phyloP scores from a whole-genome alignment of 2,888 invertebrate species.

The Drosophila barbarae region DNA sequence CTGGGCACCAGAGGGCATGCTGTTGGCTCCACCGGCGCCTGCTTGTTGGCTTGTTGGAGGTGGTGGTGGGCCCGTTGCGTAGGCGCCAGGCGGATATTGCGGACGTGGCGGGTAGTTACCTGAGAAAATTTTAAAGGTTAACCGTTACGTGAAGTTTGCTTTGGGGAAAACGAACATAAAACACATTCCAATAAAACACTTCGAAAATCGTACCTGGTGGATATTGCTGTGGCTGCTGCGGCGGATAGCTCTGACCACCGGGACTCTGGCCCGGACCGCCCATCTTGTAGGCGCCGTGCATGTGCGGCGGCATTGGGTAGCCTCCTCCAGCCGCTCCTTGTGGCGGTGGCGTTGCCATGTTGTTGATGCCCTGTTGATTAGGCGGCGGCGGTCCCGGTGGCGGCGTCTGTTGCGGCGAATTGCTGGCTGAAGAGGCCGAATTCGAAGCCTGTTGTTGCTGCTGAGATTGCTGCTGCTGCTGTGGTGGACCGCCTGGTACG shows the following conservation, averaged over 20 bases:
- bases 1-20: slow-evolving; percentile 76
- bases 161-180: background rate
- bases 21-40: slow-evolving; percentile 75
- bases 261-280: slow-evolving; percentile 82
- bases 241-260: slow-evolving; percentile 81
- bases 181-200: background rate
- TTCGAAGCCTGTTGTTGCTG: slow-evolving; percentile 73
- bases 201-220: slow-evolving; percentile 79
- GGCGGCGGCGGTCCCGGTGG: slow-evolving; percentile 74
- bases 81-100: slow-evolving; percentile 82
- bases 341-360: slow-evolving; percentile 76
- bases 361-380: slow-evolving; percentile 75
- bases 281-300: slow-evolving; percentile 83
- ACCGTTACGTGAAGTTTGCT: background rate
- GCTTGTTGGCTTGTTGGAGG: slow-evolving; percentile 81
- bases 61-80: slow-evolving; percentile 81
- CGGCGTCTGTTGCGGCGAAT: slow-evolving; percentile 77
- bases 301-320: slow-evolving; percentile 78
- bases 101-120: slow-evolving; percentile 80
- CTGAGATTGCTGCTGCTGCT: slow-evolving; percentile 77
- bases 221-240: slow-evolving; percentile 82
- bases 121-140: slow-evolving; percentile 29
- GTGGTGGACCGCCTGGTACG: slow-evolving; percentile 68
- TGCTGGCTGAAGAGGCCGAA: slow-evolving; percentile 76
- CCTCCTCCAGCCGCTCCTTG: slow-evolving; percentile 71